A percentile compares a stretch with the other conserved stretches of the same genome.
phyloP scores from a whole-genome alignment of 2,888 invertebrate species.

The Nymphalis c-album region DNA sequence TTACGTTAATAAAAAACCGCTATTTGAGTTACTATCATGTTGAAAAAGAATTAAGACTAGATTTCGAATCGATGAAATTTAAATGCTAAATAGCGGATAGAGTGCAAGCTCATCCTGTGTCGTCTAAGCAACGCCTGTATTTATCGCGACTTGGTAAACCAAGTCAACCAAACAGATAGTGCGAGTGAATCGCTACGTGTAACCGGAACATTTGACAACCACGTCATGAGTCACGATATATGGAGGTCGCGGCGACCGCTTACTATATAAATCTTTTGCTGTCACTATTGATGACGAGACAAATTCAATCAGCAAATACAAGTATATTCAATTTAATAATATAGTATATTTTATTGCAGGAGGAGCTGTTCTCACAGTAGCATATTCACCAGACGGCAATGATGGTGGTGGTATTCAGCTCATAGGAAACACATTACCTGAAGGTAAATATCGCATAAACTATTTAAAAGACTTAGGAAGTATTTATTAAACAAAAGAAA shows the following conservation, averaged over 20 bases:
- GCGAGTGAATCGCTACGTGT: background rate
- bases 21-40: no score
- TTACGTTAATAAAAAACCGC: no score
- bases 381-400: constrained; percentile 84
- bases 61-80: background rate
- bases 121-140: no score
- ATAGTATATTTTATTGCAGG: constrained; percentile 41
- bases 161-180: no score
- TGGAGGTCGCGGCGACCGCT: background rate
- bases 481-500: constrained; percentile 3
- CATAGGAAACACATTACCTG: constrained; percentile 77
- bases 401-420: constrained; percentile 79
- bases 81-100: background rate
- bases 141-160: background rate
- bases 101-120: background rate
- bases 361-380: constrained; percentile 88
- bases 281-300: no score
- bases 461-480: background rate
- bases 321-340: background rate
- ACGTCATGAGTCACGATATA: background rate
- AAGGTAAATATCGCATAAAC: constrained; percentile 55
- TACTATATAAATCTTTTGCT: background rate
- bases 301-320: background rate
- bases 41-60: no score
- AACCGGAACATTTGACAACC: background rate